These are phyloP conservation scores for Eremobia ochroleuca DNA, from an alignment of 2,888 invertebrate genomes.

Conservation along the genomic window DNA sequence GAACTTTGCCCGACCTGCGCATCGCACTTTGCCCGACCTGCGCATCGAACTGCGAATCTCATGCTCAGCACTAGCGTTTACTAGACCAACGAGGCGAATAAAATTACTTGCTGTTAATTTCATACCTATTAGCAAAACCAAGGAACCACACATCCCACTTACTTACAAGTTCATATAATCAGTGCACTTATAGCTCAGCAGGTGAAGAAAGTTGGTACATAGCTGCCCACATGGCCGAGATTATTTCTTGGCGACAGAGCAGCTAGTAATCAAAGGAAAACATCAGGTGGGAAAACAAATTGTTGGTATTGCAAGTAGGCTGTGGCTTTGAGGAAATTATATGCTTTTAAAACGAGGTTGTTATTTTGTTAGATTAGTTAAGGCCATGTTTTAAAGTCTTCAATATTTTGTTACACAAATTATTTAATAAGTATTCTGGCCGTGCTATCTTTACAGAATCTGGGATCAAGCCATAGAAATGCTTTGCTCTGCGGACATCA, in stretches of 20 bases:
- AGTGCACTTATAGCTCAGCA: constrained; percentile 38
- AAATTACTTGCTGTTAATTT: not conserved
- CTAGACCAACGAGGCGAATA: no score
- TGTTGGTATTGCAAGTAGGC: constrained; percentile 21
- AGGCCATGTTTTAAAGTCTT: not conserved
- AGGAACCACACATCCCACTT: constrained; percentile 20
- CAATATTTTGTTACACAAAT: not conserved
- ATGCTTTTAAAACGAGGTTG: constrained; percentile 7
- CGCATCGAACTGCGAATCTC: no score
- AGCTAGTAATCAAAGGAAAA: constrained; percentile 47
- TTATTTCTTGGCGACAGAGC: constrained; percentile 36
- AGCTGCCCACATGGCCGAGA: constrained; percentile 23
- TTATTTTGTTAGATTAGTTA: not conserved
- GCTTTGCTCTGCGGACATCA: not conserved
- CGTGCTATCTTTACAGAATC: not conserved
- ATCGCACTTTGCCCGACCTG: no score
- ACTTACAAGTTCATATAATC: constrained; percentile 32
- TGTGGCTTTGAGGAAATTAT: constrained; percentile 18
- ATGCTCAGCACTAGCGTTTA: no score
- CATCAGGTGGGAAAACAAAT: constrained; percentile 40
- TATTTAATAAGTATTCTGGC: not conserved
- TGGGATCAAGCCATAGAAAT: not conserved
- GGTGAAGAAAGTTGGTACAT: constrained; percentile 37
- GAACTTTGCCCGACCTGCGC: no score
- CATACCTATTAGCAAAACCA: not conserved